These are phyloP conservation scores for Bilobella aurantiaca DNA, from an alignment of 1,140 invertebrate genomes.

Conservation along the genomic window DNA sequence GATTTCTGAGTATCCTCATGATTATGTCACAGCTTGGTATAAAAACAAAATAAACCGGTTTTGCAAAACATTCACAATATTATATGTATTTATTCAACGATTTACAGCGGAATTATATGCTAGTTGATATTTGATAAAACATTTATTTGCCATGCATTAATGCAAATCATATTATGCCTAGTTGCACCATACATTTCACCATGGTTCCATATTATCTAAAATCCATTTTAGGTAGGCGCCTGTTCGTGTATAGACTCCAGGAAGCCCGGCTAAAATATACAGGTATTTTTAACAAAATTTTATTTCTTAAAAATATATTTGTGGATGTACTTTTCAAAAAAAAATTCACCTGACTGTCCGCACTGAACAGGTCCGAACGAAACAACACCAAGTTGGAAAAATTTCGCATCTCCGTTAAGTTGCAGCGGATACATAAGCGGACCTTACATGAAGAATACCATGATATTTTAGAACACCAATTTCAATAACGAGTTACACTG, in stretches of 20 bases:
- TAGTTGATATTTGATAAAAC: too few species aligned
- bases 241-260: constrained; percentile 7
- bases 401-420: constrained; percentile 21
- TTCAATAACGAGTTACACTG: constrained; percentile 19
- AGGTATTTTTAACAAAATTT: neutral
- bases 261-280: neutral
- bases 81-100: too few species aligned
- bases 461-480: neutral
- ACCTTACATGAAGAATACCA: too few species aligned
- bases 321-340: too few species aligned
- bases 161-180: too few species aligned
- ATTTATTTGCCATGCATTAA: too few species aligned
- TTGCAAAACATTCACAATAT: too few species aligned
- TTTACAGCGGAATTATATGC: too few species aligned
- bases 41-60: too few species aligned
- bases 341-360: constrained; percentile 49
- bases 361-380: constrained; percentile 51
- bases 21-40: too few species aligned
- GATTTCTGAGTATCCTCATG: too few species aligned
- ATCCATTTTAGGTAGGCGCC: constrained; percentile 8
- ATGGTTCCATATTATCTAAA: constrained; percentile 14
- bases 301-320: neutral
- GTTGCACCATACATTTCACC: too few species aligned
- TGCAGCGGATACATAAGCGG: constrained; percentile 12
- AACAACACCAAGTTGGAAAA: constrained; percentile 46